phyloP scores from a whole-genome alignment of 2,797 vertebrate species.

The Siniperca undulata region DNA sequence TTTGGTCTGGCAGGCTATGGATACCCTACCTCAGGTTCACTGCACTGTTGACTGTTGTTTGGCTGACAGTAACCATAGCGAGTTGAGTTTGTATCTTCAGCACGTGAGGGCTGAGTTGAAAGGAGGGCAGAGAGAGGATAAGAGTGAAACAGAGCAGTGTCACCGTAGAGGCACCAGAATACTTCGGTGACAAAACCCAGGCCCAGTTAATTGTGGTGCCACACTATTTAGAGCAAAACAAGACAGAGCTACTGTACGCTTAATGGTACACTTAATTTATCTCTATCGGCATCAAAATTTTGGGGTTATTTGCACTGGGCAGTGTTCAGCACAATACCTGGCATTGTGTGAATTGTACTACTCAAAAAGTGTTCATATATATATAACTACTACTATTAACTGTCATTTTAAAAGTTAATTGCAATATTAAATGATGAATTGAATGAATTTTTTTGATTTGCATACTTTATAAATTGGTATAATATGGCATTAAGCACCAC shows the following conservation, averaged over 20 bases:
- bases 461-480: constrained; percentile 12
- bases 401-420: background rate
- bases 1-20: constrained; percentile 56
- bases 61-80: constrained; percentile 78
- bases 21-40: constrained; percentile 24
- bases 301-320: constrained; percentile 7
- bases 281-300: constrained; percentile 19
- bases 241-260: constrained; percentile 32
- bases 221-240: constrained; percentile 46
- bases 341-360: background rate
- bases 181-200: constrained; percentile 64
- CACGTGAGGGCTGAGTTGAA: constrained; percentile 64
- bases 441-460: background rate
- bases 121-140: constrained; percentile 59
- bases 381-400: constrained; percentile 11
- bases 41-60: constrained; percentile 81
- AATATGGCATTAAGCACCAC: background rate
- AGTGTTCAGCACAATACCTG: background rate
- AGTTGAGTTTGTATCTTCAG: constrained; percentile 66
- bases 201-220: constrained; percentile 32
- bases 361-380: background rate
- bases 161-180: constrained; percentile 67
- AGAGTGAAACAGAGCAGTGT: constrained; percentile 59
- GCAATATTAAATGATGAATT: background rate
- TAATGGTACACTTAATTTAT: constrained; percentile 23